Base-by-base conservation (phyloP, 2,797 vertebrate species). In the Strix occidentalis region DNA sequence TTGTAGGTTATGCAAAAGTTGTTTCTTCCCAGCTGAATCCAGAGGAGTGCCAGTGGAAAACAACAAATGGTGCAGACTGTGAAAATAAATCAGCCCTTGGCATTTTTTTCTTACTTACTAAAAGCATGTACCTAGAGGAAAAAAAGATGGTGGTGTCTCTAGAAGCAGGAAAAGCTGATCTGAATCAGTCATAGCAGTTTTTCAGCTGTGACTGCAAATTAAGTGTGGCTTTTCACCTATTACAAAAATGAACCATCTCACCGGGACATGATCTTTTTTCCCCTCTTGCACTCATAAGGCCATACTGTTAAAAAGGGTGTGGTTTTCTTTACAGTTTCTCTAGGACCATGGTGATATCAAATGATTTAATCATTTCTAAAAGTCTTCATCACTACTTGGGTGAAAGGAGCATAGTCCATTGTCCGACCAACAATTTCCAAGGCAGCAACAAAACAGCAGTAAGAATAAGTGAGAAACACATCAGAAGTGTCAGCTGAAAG, bases 401-500 rank as follows among this genome's bases (percentile, higher is more conserved):
- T 58, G 48, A 69, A 28, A 41, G 45, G 23, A 56, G 6, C 50
- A 35, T 2, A 75, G 41, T 3, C 54, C 39, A 5, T 24, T 72
- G 24, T 43, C 69, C 5, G 46, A 65, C 26, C 70, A 54, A 20
- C 12, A 37, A 33, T 45, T 61, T 37, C 41, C 46, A 54, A 46
- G 35, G 56, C 54, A 74, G 54, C 28, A 43, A 48, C 37, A 53
- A 43, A 71, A 43, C 56, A 37, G 37, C 29, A 48, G 29, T 6
- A 58, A 8, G 21, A 78, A 39, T 48, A 66, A 28, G 65, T 66
- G 66, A 94, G 56, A 79, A 96, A 53, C 16, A 48, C 29, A 76
- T 63, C 63, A 66, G 79, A 96, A 90, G 45, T 28, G n/a, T 56
- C 68, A 89, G 81, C 93, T 90, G 90, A 79, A 88, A 87, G 25